These are phyloP conservation scores for Sciurus vulgaris DNA, from an alignment of 2,797 vertebrate genomes.

Conservation along the genomic window DNA sequence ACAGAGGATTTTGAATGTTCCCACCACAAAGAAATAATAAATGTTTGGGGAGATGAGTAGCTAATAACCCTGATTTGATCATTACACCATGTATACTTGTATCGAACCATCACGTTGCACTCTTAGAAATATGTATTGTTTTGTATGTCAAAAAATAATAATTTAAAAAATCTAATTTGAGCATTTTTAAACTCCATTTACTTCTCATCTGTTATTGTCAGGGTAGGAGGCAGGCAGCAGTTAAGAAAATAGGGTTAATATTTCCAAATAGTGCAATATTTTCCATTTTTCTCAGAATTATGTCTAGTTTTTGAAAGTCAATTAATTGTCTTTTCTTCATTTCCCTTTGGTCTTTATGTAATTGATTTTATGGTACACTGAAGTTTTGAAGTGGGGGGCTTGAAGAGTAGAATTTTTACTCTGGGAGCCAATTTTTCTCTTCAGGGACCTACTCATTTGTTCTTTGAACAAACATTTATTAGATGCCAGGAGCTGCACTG, in stretches of 20 bases:
- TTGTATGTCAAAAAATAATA: not conserved
- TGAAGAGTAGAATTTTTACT: slow-evolving; percentile 10
- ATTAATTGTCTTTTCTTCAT: slow-evolving; percentile 29
- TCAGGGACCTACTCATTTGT: not conserved
- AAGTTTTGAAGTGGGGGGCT: not conserved
- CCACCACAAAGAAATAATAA: not conserved
- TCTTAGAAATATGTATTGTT: not conserved
- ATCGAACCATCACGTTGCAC: not conserved
- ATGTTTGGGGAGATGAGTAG: not conserved
- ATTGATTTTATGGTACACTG: slow-evolving; percentile 57
- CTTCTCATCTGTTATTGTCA: not conserved
- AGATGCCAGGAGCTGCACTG: not conserved
- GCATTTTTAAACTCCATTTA: not conserved
- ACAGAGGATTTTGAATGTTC: not conserved
- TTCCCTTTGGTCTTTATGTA: slow-evolving; percentile 53
- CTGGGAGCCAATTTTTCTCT: not conserved
- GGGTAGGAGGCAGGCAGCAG: not conserved
- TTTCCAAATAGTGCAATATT: not conserved
- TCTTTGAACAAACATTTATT: not conserved
- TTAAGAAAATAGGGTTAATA: slow-evolving; percentile 29
- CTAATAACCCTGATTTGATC: not conserved
- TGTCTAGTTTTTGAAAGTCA: slow-evolving; percentile 15
- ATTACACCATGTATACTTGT: not conserved
- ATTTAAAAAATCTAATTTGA: slow-evolving; percentile 1
- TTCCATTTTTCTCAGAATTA: slow-evolving; percentile 35